phyloP scores from a whole-genome alignment of 2,113 vertebrate genomes.

The Gobius niger region DNA sequence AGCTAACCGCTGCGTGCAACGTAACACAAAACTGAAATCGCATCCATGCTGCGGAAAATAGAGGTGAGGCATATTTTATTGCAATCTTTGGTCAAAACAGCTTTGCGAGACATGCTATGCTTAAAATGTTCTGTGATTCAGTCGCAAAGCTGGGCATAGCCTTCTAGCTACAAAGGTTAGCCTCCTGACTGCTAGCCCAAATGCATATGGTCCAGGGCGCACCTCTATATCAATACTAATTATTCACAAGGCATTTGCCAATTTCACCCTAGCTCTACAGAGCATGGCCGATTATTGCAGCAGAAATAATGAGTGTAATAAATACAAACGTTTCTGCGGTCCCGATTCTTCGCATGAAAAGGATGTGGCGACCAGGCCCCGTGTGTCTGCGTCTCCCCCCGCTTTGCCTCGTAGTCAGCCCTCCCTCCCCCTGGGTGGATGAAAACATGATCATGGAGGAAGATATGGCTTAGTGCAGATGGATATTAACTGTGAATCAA shows the following conservation, averaged over 20 bases:
- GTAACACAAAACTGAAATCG: background rate
- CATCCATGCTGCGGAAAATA: background rate
- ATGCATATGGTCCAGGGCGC: background rate
- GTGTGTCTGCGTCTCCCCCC: slow-evolving; percentile 52
- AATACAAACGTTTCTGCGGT: slow-evolving; percentile 64
- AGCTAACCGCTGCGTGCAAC: slow-evolving; percentile 7
- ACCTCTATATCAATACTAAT: background rate
- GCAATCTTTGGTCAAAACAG: background rate
- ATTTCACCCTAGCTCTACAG: fast-evolving
- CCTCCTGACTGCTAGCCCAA: slow-evolving; percentile 35
- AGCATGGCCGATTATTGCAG: fast-evolving
- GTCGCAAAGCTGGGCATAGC: slow-evolving; percentile 16
- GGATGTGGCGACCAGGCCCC: slow-evolving; percentile 69
- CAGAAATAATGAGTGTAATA: slow-evolving; percentile 3
- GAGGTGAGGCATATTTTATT: background rate
- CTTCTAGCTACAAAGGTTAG: slow-evolving; percentile 33
- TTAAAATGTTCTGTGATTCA: background rate
- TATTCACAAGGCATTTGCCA: fast-evolving
- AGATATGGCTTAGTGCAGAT: slow-evolving; percentile 42
- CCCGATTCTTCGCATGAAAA: slow-evolving; percentile 67
- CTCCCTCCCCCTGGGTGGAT: slow-evolving; percentile 65
- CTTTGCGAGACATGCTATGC: background rate
- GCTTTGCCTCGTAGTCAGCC: slow-evolving; percentile 58
- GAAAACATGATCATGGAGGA: slow-evolving; percentile 64
- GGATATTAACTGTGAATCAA: background rate